Conservation (phyloP, 2,797 vertebrate genomes). For the Selene dorsalis region DNA sequence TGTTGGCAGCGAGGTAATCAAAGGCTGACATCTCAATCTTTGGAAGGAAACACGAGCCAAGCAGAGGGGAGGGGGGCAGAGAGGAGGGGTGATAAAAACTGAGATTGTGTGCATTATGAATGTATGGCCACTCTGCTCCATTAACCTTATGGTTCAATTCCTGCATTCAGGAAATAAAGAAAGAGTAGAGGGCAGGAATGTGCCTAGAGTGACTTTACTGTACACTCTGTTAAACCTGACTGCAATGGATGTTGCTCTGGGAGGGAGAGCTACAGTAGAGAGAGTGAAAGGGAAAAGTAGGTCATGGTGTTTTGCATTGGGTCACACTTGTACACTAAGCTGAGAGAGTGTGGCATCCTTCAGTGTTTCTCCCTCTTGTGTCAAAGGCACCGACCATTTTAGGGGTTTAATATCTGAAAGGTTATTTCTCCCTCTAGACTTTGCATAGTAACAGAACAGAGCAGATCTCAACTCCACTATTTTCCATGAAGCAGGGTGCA, state of each 20-base stretch:
- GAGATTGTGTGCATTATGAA: constrained; percentile 34
- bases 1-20: constrained; percentile 54
- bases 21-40: constrained; percentile 58
- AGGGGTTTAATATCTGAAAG: constrained; percentile 24
- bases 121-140: constrained; percentile 42
- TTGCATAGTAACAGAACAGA: constrained; percentile 5
- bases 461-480: neutral
- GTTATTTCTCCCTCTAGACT: constrained; percentile 4
- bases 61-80: constrained; percentile 28
- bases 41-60: constrained; percentile 50
- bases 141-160: constrained; percentile 64
- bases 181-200: constrained; percentile 55
- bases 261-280: constrained; percentile 70
- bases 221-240: constrained; percentile 80
- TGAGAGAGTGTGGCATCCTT: constrained; percentile 64
- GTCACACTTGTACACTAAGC: constrained; percentile 76
- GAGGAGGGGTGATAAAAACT: constrained; percentile 19
- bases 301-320: constrained; percentile 78
- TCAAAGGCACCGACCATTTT: constrained; percentile 48
- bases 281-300: constrained; percentile 81
- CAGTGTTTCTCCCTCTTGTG: constrained; percentile 52
- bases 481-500: constrained; percentile 34
- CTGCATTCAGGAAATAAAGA: constrained; percentile 58
- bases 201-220: constrained; percentile 80
- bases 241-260: constrained; percentile 70